Base-by-base conservation (phyloP, 2,113 vertebrate species). In the Semnopithecus entellus region DNA sequence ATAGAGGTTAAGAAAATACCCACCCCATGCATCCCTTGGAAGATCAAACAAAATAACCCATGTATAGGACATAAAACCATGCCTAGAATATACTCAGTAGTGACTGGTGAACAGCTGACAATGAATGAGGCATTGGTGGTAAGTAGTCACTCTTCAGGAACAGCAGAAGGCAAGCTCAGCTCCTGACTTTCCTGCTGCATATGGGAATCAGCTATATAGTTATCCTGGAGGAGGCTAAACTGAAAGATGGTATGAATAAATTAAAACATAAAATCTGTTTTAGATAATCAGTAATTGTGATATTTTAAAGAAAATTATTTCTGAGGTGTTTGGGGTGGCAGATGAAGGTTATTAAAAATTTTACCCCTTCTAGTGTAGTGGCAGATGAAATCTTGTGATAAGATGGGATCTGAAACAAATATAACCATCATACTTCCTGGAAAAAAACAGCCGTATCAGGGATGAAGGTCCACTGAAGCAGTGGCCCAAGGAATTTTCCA, bases 271-370 rank as follows among this genome's bases (percentile, higher is more conserved):
- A 20, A 35, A 85, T 89, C 84, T 91, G n/a, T 97, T 91, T 70
- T 64, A 14, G 93, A 82, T 25, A 16, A 52, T 88, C 76, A 89
- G 75, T 70, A 90, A 92, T n/a, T 66, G 4, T n/a, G 40, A 79
- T 30, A 22, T 6, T 87, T 95, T 84, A 91, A 92, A 87, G 11
- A 72, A 94, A 97, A n/a, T 75, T 64, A 40, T 72, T 91, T 79
- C 43, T 52, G 22, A 25, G 6, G 6, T 17, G 8, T 38, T 78
- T 35, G 32, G 14, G 2, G 4, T 3, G 3, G 0, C 1, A 20
- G 10, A 9, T 66, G 80, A 72, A 78, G 22, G 22, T 79, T 8
- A 76, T 50, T 32, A 66, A 9, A 10, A 13, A 22, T 5, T 52
- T 95, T 79, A 16, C n/a, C 55, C 57, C 90, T 91, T 64, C 70